phyloP scores from a whole-genome alignment of 2,888 invertebrate species.

The Luperina nickerlii region DNA sequence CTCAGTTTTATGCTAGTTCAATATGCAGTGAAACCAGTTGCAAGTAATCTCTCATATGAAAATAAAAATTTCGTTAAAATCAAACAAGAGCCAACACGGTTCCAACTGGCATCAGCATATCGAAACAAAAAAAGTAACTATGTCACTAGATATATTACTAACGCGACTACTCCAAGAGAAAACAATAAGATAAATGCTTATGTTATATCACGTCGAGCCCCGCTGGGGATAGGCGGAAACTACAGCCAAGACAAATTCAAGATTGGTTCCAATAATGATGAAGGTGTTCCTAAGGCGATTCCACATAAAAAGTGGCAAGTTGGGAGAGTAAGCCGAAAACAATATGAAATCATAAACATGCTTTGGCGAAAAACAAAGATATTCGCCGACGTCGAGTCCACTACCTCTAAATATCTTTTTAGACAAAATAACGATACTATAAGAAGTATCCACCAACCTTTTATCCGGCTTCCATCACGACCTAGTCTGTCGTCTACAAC shows the following conservation, averaged over 20 bases:
- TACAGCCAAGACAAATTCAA: conserved; percentile 37
- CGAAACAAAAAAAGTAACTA: conserved; percentile 33
- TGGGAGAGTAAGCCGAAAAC: conserved; percentile 76
- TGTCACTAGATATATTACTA: conserved; percentile 13
- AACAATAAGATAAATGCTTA: conserved; percentile 11
- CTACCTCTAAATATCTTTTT: conserved; percentile 48
- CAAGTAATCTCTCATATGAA: conserved; percentile 47
- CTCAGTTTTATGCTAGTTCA: conserved; percentile 29
- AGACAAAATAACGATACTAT: conserved; percentile 37
- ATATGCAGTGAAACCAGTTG: conserved; percentile 30
- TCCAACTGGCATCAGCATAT: conserved; percentile 29
- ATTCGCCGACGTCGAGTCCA: conserved; percentile 69
- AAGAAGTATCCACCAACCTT: conserved; percentile 34
- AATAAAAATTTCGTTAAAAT: conserved; percentile 51
- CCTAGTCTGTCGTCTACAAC: conserved; percentile 65
- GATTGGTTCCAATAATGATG: conserved; percentile 20
- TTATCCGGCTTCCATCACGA: conserved; percentile 38
- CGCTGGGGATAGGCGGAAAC: conserved; percentile 9
- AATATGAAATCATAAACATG: conserved; percentile 82
- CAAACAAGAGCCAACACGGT: conserved; percentile 46
- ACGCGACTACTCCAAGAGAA: conserved; percentile 27
- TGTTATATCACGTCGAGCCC: background rate
- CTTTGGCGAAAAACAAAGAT: conserved; percentile 80
- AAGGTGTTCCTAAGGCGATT: conserved; percentile 3
- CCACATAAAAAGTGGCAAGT: conserved; percentile 73